These are phyloP conservation scores for Empidonax traillii DNA, from an alignment of 2,113 vertebrate species.

Conservation along the genomic window DNA sequence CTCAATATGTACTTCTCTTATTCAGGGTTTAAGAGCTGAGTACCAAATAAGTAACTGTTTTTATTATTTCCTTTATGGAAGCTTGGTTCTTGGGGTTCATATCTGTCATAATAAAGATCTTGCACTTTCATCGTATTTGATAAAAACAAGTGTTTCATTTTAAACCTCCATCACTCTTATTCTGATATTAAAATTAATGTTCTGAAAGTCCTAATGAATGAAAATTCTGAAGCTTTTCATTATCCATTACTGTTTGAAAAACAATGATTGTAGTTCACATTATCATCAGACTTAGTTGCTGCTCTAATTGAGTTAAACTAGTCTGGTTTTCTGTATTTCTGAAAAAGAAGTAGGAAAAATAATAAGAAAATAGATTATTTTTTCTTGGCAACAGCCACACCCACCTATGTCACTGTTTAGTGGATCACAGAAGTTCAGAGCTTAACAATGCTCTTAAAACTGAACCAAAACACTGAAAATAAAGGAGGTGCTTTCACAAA, in stretches of 20 bases:
- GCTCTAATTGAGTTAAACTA: neutral
- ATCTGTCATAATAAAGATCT: conserved; percentile 69
- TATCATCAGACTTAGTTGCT: neutral
- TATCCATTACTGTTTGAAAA: conserved; percentile 26
- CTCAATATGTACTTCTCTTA: conserved; percentile 78
- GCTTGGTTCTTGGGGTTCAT: conserved; percentile 60
- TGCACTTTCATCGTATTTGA: conserved; percentile 65
- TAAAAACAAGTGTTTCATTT: conserved; percentile 65
- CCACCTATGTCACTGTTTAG: neutral
- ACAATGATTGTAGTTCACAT: neutral
- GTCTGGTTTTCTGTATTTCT: neutral
- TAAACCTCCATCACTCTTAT: conserved; percentile 28
- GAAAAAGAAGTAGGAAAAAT: neutral
- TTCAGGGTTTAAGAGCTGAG: conserved; percentile 79
- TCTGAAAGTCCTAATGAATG: conserved; percentile 50
- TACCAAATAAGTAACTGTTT: conserved; percentile 81
- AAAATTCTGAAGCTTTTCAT: conserved; percentile 48
- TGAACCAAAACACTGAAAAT: neutral
- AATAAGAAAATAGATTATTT: neutral
- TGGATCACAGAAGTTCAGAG: neutral
- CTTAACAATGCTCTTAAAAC: neutral
- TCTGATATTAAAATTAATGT: conserved; percentile 60
- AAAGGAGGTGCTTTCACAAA: neutral
- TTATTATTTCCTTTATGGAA: conserved; percentile 77
- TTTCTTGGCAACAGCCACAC: neutral